Evolutionary conservation across 2,888 invertebrate genomes (phyloP).

Genomic region (Graphium colonna): DNA sequence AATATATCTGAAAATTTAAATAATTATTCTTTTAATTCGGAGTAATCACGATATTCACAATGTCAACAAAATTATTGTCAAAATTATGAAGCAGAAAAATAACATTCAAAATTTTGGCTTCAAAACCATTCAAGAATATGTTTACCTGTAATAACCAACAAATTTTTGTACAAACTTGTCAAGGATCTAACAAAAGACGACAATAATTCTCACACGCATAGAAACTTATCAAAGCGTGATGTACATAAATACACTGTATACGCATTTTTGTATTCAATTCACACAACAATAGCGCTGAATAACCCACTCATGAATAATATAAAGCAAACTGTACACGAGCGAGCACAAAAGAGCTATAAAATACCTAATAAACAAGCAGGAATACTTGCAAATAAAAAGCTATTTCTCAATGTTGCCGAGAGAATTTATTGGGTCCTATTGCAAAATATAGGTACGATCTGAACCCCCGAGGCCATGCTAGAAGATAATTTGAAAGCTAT

Average conservation of each 20-base stretch:
- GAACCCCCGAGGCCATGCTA: conserved; percentile 23
- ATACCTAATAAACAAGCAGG: conserved; percentile 55
- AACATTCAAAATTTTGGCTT: too few relatives aligned
- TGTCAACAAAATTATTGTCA: too few relatives aligned
- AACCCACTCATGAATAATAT: conserved; percentile 34
- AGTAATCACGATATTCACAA: too few relatives aligned
- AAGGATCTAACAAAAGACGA: conserved; percentile 12
- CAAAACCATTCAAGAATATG: too few relatives aligned
- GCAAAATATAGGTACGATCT: conserved; percentile 61
- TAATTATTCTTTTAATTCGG: too few relatives aligned
- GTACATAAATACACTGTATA: conserved; percentile 14
- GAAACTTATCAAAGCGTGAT: conserved; percentile 13
- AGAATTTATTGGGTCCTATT: conserved; percentile 63
- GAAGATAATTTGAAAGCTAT: too few relatives aligned
- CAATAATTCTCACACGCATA: conserved; percentile 7
- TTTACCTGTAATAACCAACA: too few relatives aligned
- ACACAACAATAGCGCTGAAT: conserved; percentile 24
- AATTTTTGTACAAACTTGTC: too few relatives aligned
- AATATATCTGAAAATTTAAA: too few relatives aligned
- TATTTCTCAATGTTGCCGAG: conserved; percentile 53
- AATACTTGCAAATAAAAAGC: conserved; percentile 59
- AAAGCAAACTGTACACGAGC: conserved; percentile 30
- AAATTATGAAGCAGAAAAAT: too few relatives aligned
- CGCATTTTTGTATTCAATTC: conserved; percentile 25
- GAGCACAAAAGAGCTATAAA: conserved; percentile 35